Conservation (phyloP, 2,113 vertebrate genomes). For the Sardina pilchardus region DNA sequence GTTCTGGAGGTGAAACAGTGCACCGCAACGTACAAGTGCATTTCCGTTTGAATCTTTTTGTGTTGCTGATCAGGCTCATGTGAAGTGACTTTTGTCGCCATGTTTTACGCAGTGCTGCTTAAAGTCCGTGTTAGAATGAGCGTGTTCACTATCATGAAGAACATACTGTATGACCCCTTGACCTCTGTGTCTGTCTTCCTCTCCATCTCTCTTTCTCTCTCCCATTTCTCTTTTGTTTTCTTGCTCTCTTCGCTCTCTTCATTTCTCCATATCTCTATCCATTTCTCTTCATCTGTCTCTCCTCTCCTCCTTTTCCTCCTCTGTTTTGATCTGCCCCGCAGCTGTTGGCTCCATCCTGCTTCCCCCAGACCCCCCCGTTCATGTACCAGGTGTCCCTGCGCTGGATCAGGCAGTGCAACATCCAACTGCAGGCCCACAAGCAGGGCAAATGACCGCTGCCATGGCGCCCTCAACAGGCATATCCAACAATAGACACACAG, state of each 20-base stretch:
- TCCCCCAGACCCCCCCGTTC: conserved; percentile 32
- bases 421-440: conserved; percentile 15
- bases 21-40: no score
- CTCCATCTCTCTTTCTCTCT: not conserved
- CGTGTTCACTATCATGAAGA: not conserved
- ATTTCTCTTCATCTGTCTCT: not conserved
- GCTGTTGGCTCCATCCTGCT: conserved; percentile 16
- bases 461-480: not conserved
- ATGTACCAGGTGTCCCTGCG: conserved; percentile 47
- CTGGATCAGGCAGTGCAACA: conserved; percentile 42
- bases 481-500: no score
- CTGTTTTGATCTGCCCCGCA: not conserved
- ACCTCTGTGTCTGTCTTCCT: not conserved
- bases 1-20: not conserved
- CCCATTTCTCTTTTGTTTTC: not conserved
- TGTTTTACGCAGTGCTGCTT: no score
- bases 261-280: not conserved
- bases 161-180: not conserved
- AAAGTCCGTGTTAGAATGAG: not conserved
- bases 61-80: not conserved
- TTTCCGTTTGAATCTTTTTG: no score
- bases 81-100: no score
- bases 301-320: not conserved
- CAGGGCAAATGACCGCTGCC: not conserved
- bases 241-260: not conserved